Base-by-base conservation (phyloP, 1,140 invertebrate genomes). In the Trissolcus basalis region DNA sequence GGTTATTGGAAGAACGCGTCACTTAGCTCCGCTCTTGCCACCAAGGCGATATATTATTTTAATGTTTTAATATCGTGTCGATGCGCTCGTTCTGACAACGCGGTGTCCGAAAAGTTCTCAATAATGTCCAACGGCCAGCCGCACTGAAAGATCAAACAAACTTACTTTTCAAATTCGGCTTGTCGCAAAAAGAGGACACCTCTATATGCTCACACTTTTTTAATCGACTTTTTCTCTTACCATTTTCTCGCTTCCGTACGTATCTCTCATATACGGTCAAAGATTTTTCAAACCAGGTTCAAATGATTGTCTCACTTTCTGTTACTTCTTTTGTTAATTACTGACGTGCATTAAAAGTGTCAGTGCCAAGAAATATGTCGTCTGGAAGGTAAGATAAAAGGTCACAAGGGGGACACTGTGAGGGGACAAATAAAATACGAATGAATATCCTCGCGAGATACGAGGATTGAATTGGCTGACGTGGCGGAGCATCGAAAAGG, bases 41-140 rank as follows among this genome's bases (percentile, higher is more conserved):
- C 64, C 76, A 63, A 68, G 77, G 61, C 82, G 58, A 85, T 86
- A 87, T 83, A 83, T 87, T 86, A 87, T 85, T 86, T 87, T 86
- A 86, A 87, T 87, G 86, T 87, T 87, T 87, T 86, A 87, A 87
- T 87, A 87, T 87, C 86, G 85, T 84, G 86, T 87, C 84, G 79
- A 75, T 77, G 77, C 75, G 82, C 84, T 85, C 86, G 85, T 87
- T 87, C 77, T 79, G 80, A 84, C 84, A 87, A 87, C 70, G 81
- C 80, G 86, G 85, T 79, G 85, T 86, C 83, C 68, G 73, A 61
- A 70, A 78, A 77, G 77, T 83, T 80, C 69, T 82, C 78, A 78
- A 75, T 76, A 70, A 79, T 77, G 74, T 51, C 49, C 75, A 77
- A 35, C 54, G 58, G 45, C 33, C 49, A 41, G 33, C 27, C 9